These are phyloP conservation scores for Palythoa grandis DNA, from an alignment of 92 coral and sea anemone species.

Conservation along the genomic window DNA sequence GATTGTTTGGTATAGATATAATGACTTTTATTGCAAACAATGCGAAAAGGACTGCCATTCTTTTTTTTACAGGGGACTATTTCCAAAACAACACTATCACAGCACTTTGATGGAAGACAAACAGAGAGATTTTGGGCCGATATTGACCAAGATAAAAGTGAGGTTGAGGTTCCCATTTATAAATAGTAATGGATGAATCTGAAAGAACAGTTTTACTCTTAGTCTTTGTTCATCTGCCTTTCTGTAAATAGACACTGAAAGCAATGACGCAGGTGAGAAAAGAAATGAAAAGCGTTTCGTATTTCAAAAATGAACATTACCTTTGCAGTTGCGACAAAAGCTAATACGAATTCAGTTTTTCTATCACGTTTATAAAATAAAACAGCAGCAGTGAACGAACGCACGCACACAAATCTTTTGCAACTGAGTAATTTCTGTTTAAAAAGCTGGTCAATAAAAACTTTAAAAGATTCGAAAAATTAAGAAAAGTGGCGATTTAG, in stretches of 20 bases:
- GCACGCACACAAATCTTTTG: not conserved
- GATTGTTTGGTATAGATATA: conserved; percentile 39
- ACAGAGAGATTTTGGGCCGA: conserved; percentile 32
- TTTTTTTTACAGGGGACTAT: conserved; percentile 20
- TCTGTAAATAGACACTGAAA: conserved; percentile 32
- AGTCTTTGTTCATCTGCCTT: conserved; percentile 44
- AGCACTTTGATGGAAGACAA: conserved; percentile 27
- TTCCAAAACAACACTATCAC: conserved; percentile 42
- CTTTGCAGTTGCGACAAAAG: not conserved
- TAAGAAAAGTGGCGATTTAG: not conserved
- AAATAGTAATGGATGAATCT: conserved; percentile 35
- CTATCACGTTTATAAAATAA: conserved; percentile 1
- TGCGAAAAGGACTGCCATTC: conserved; percentile 23
- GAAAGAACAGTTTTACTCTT: not conserved
- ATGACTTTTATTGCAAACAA: conserved; percentile 35
- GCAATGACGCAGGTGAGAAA: conserved; percentile 33
- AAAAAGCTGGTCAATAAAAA: not conserved
- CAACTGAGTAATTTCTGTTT: not conserved
- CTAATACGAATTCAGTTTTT: not conserved
- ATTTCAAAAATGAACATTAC: conserved; percentile 32
- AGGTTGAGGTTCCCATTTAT: conserved; percentile 40
- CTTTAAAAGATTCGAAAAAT: not conserved
- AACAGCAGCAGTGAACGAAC: not conserved
- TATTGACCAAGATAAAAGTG: conserved; percentile 30
- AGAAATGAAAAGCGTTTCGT: conserved; percentile 15